Evolutionary conservation across 2,113 vertebrate genomes (phyloP).

Genomic region (Pygoscelis adeliae): DNA sequence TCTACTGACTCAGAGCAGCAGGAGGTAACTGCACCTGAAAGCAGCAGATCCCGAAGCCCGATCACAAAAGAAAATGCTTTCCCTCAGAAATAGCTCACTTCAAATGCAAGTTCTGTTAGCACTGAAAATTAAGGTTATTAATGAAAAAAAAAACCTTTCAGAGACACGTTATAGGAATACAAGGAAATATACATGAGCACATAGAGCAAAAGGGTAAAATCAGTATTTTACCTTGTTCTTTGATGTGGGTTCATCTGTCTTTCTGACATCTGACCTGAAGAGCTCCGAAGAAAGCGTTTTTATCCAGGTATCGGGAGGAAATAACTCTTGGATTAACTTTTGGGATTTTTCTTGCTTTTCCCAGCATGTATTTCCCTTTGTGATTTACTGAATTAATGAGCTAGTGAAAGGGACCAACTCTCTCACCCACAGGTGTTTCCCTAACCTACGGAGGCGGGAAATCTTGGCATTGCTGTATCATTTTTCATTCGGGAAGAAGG

Average conservation of each 20-base stretch:
- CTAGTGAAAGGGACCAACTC: constrained; percentile 1
- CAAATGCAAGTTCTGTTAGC: neutral
- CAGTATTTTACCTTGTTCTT: neutral
- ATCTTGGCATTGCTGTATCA: neutral
- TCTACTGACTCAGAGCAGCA: neutral
- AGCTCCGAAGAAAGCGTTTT: neutral
- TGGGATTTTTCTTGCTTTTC: constrained; percentile 57
- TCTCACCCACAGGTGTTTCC: constrained; percentile 11
- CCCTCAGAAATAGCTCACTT: neutral
- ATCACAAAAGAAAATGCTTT: neutral
- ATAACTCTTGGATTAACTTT: constrained; percentile 34
- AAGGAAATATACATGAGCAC: rapidly evolving
- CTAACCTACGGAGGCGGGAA: constrained; percentile 16
- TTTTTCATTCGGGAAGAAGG: neutral
- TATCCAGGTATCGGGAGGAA: constrained; percentile 70
- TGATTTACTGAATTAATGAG: constrained; percentile 30
- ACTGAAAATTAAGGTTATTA: neutral
- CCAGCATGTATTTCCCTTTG: constrained; percentile 53
- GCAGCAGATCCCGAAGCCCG: neutral
- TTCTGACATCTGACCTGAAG: neutral
- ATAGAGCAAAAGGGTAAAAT: neutral
- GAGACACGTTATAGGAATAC: neutral
- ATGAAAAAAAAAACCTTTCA: neutral
- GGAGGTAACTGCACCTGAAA: neutral
- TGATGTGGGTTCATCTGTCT: neutral